Evolutionary conservation across 2,888 invertebrate genomes (phyloP).

Genomic region (Campoplex capitator): DNA sequence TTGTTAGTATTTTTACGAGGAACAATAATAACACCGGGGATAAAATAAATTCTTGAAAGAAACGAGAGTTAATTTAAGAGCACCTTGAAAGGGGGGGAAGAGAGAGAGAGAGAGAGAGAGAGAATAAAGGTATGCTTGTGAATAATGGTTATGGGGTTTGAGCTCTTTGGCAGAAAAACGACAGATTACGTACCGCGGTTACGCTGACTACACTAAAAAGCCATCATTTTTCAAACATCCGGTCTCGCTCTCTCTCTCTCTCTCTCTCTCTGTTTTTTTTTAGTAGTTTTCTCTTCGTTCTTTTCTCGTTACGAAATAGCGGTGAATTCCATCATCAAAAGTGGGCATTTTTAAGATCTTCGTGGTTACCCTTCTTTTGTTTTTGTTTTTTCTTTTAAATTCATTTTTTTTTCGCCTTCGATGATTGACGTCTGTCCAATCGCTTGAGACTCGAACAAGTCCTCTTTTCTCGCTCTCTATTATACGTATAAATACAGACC

Average conservation of each 20-base stretch:
- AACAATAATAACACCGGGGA: constrained; percentile 44
- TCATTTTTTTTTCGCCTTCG: constrained; percentile 25
- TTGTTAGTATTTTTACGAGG: constrained; percentile 43
- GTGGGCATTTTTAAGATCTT: constrained; percentile 42
- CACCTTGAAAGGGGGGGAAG: background rate
- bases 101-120: background rate
- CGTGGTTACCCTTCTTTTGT: background rate
- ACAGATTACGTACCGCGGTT: constrained; percentile 27
- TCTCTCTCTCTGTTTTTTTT: background rate
- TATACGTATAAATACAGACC: constrained; percentile 43
- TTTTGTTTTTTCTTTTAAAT: background rate
- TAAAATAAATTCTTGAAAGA: constrained; percentile 38
- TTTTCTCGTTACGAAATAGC: constrained; percentile 54
- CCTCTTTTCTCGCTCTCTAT: constrained; percentile 40
- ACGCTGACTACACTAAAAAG: constrained; percentile 18
- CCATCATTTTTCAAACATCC: constrained; percentile 50
- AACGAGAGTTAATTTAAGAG: constrained; percentile 47
- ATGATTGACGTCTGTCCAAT: constrained; percentile 64
- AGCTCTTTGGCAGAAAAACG: constrained; percentile 24
- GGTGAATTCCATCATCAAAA: constrained; percentile 56
- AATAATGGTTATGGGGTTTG: constrained; percentile 28
- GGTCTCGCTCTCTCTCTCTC: constrained; percentile 11
- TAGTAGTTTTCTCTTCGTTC: background rate
- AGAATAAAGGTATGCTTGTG: background rate
- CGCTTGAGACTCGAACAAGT: constrained; percentile 29